phyloP scores from a whole-genome alignment of 2,113 vertebrate genomes.

The Erinaceus europaeus region DNA sequence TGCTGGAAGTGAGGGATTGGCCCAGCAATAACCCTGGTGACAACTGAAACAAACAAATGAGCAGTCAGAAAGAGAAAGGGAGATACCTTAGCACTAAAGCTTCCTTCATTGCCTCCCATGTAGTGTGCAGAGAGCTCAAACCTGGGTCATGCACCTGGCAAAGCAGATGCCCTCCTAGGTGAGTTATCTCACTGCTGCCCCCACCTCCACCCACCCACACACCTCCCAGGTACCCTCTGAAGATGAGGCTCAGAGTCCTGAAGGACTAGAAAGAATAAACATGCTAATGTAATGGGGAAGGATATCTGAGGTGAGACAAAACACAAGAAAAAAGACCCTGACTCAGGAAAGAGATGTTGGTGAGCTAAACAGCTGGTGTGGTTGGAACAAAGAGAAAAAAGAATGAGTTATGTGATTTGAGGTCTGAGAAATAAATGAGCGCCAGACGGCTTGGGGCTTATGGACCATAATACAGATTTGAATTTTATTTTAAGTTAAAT shows the following conservation, averaged over 20 bases:
- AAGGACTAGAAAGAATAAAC: slow-evolving; percentile 7
- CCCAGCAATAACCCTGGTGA: no score
- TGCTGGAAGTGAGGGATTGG: no score
- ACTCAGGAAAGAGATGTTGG: background rate
- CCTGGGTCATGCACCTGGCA: no score
- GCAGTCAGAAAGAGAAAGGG: no score
- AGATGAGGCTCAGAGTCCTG: background rate
- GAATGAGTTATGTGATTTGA: background rate
- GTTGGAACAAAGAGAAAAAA: background rate
- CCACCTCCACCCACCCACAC: no score
- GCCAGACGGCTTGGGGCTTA: background rate
- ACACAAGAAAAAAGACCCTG: background rate
- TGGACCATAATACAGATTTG: background rate
- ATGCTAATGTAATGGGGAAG: background rate
- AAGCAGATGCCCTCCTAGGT: no score
- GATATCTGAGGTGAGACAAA: background rate
- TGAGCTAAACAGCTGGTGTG: background rate
- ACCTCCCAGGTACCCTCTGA: no score
- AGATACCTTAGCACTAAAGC: no score
- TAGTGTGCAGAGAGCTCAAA: no score
- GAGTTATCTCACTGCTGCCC: no score
- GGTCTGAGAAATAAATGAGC: background rate
- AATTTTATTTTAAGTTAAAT: slow-evolving; percentile 36
- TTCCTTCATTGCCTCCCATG: no score
- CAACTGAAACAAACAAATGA: no score